Evolutionary conservation across 2,113 vertebrate species (phyloP).

Genomic region (Actinemys pallida): DNA sequence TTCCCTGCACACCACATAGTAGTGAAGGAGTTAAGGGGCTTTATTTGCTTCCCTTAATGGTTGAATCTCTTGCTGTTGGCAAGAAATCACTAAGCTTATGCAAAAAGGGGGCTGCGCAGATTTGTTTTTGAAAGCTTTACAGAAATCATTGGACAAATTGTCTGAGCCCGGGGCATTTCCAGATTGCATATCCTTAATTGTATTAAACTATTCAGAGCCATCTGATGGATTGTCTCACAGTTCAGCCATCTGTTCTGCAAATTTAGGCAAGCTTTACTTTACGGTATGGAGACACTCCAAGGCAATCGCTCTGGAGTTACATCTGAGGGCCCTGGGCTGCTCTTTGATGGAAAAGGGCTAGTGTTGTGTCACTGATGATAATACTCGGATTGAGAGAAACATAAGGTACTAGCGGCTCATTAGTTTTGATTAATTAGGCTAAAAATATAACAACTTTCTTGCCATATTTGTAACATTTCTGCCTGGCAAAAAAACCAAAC

Average conservation of each 20-base stretch:
- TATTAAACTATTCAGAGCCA: slow-evolving; percentile 47
- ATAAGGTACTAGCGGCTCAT: slow-evolving; percentile 47
- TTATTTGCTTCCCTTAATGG: slow-evolving; percentile 15
- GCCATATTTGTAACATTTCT: neutral
- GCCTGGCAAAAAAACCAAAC: neutral
- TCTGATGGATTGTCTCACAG: slow-evolving; percentile 50
- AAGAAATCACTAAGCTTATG: slow-evolving; percentile 29
- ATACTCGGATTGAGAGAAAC: slow-evolving; percentile 29
- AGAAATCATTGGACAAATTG: slow-evolving; percentile 7
- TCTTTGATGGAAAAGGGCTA: slow-evolving; percentile 38
- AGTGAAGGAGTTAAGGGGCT: neutral
- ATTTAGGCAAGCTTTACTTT: slow-evolving; percentile 38
- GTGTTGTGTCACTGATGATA: slow-evolving; percentile 25
- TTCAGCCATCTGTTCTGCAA: slow-evolving; percentile 51
- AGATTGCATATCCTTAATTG: slow-evolving; percentile 60
- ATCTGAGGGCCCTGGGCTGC: slow-evolving; percentile 25
- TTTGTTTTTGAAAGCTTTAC: slow-evolving; percentile 39
- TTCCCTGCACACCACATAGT: neutral
- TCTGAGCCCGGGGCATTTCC: slow-evolving; percentile 42
- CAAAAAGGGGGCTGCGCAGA: neutral
- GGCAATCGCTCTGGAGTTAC: neutral
- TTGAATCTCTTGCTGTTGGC: neutral
- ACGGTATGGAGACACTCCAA: neutral
- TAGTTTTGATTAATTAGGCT: slow-evolving; percentile 62
- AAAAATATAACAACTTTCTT: slow-evolving; percentile 16